Evolutionary conservation across 2,888 invertebrate species (phyloP).

Genomic region (Caenorhabditis angaria): DNA sequence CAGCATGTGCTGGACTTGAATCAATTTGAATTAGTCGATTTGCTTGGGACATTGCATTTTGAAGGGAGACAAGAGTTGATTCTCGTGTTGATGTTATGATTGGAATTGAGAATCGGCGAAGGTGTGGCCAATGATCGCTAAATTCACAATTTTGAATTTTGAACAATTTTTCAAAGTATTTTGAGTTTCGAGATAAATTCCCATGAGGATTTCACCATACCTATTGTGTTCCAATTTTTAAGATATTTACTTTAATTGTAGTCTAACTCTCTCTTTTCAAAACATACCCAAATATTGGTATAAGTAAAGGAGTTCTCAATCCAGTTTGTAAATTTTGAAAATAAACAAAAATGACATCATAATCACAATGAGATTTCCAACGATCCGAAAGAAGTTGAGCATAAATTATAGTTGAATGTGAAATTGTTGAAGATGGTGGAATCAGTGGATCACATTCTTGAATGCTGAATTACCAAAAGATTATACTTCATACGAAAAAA

Average conservation of each 20-base stretch:
- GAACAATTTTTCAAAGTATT: background rate
- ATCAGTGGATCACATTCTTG: conserved; percentile 39
- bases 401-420: conserved; percentile 41
- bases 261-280: background rate
- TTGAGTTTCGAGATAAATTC: background rate
- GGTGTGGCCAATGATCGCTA: conserved; percentile 41
- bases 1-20: conserved; percentile 36
- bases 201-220: too few relatives aligned
- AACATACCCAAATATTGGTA: conserved; percentile 41
- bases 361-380: conserved; percentile 47
- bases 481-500: background rate
- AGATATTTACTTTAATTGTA: too few relatives aligned
- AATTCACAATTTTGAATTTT: background rate
- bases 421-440: conserved; percentile 22
- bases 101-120: conserved; percentile 37
- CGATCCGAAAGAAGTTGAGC: conserved; percentile 34
- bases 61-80: conserved; percentile 22
- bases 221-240: background rate
- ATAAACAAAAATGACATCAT: conserved; percentile 53
- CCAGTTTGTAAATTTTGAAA: conserved; percentile 45
- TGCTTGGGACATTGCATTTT: conserved; percentile 41
- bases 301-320: conserved; percentile 35
- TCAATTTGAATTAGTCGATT: conserved; percentile 37
- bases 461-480: conserved; percentile 11
- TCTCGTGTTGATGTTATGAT: conserved; percentile 25